Percentiles rank a stretch among this genome's conserved stretches.
phyloP scores from a whole-genome alignment of 2,888 invertebrate genomes.

The Oscheius sp. region DNA sequence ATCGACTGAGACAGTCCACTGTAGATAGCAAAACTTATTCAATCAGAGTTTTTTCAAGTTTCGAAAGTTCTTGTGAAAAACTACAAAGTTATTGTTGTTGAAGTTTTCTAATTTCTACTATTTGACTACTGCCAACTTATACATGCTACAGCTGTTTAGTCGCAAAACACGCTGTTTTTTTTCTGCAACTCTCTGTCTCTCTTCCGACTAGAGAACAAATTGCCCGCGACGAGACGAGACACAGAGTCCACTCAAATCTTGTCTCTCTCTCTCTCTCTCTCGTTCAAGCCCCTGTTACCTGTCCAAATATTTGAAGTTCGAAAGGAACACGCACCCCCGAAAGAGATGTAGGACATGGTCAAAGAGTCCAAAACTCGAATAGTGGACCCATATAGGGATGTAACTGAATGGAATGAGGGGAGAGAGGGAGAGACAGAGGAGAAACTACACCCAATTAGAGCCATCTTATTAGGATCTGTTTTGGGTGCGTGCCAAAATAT shows the following conservation, averaged over 20 bases:
- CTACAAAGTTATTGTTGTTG: too few relatives aligned
- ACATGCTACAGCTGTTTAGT: too few relatives aligned
- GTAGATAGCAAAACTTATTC: not conserved
- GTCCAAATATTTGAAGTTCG: slow-evolving; percentile 12
- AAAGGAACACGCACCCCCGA: not conserved
- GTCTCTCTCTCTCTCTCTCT: not conserved
- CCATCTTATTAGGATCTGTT: not conserved
- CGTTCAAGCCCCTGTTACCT: slow-evolving; percentile 1
- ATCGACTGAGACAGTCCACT: not conserved
- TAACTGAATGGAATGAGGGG: not conserved
- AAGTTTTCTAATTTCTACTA: too few relatives aligned
- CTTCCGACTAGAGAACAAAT: slow-evolving; percentile 1
- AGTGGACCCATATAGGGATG: not conserved
- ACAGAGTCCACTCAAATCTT: not conserved
- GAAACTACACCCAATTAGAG: not conserved
- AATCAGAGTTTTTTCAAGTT: too few relatives aligned
- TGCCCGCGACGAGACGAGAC: not conserved
- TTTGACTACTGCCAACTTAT: too few relatives aligned
- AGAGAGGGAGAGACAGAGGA: not conserved
- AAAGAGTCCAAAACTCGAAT: slow-evolving; percentile 3
- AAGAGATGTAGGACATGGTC: slow-evolving; percentile 1
- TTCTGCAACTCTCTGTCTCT: not conserved
- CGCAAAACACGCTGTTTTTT: too few relatives aligned
- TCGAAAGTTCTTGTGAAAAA: too few relatives aligned
- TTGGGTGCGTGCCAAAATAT: not conserved